Conservation (phyloP, 2,113 vertebrate genomes). For the Heterotis niloticus region DNA sequence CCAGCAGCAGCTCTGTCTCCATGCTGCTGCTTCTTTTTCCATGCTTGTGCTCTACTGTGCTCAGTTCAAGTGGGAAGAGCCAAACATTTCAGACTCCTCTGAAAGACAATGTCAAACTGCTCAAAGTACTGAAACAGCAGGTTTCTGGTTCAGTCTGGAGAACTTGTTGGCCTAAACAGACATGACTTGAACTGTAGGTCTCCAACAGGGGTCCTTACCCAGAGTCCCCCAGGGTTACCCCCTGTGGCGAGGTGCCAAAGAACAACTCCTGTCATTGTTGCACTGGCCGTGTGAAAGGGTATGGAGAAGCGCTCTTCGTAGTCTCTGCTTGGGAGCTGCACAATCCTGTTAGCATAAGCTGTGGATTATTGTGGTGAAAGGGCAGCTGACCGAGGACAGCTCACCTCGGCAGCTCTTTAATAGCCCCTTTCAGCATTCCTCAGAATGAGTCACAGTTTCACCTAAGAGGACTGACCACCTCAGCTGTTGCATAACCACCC, state of each 20-base stretch:
- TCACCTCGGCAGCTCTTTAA: constrained; percentile 37
- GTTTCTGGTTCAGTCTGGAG: neutral
- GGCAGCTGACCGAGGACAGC: constrained; percentile 32
- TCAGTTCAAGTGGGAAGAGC: neutral
- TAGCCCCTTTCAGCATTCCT: constrained; percentile 32
- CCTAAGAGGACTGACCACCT: constrained; percentile 5
- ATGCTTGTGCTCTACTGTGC: neutral
- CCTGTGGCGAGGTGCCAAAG: neutral
- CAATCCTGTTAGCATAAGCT: constrained; percentile 64
- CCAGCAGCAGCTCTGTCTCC: neutral
- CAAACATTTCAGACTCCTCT: neutral
- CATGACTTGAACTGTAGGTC: too few species aligned
- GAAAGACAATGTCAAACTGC: neutral
- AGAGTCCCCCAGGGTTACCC: too few species aligned
- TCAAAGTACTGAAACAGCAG: neutral
- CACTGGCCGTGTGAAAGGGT: constrained; percentile 32
- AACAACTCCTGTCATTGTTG: constrained; percentile 30
- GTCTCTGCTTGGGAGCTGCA: constrained; percentile 27
- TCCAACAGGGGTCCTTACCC: too few species aligned
- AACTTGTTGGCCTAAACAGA: too few species aligned
- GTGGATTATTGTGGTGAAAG: constrained; percentile 58
- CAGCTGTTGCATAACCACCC: constrained; percentile 22
- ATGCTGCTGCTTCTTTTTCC: neutral
- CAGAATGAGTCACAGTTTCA: constrained; percentile 33
- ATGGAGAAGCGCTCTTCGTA: neutral